These are phyloP conservation scores for Anoura caudifer DNA, from an alignment of 2,113 vertebrate species.

Conservation along the genomic window DNA sequence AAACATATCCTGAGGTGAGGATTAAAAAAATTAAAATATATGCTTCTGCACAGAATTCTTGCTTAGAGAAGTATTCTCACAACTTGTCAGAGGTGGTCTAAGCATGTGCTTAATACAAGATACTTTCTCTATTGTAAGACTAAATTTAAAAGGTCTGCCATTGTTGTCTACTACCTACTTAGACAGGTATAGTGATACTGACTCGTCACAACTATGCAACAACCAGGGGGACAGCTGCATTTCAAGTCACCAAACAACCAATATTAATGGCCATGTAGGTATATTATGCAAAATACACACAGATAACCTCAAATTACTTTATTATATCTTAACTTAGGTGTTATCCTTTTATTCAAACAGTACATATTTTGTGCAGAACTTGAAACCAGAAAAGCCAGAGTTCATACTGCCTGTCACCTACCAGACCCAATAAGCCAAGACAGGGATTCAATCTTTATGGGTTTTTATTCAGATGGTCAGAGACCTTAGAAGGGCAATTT, in stretches of 20 bases:
- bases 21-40: neutral
- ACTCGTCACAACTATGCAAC: neutral
- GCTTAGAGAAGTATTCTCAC: neutral
- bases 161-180: neutral
- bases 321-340: neutral
- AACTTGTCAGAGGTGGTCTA: neutral
- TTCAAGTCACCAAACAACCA: neutral
- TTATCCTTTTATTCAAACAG: slow-evolving; percentile 7
- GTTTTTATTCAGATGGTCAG: too few species aligned
- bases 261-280: neutral
- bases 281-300: neutral
- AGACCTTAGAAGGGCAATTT: too few species aligned
- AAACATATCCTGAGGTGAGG: too few species aligned
- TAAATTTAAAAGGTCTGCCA: neutral
- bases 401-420: too few species aligned
- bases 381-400: too few species aligned
- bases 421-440: too few species aligned
- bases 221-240: neutral
- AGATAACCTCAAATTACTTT: neutral
- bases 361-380: neutral
- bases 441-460: too few species aligned
- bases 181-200: neutral
- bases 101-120: neutral
- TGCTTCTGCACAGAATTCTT: neutral
- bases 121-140: neutral